Evolutionary conservation across 2,888 invertebrate species (phyloP), one percentile per base, ranked within the genome.

Genomic region (Epinotia demarniana): DNA sequence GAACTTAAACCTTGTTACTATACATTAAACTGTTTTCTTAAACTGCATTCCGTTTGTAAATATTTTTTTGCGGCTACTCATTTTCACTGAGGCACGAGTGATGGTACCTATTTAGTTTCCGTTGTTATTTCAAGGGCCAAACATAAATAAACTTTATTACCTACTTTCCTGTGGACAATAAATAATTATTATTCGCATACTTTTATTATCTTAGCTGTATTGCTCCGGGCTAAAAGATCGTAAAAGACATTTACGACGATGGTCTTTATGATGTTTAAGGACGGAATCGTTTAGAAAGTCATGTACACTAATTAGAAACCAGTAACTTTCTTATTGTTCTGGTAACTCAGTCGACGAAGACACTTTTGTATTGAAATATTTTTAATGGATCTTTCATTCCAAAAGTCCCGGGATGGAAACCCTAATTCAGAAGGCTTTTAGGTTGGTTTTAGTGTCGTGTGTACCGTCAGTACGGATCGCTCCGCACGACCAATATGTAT

Each of bases 151-250:
- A 19, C 6, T 46, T 63, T 63, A 46, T 19, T 13, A 46, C 19
- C 19, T 12, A 27, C 63, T 13, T 46, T 18, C 19, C 19, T 63
- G 6, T 63, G 43, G 4, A 13, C 63, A 46, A 18, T 11, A 39
- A 11, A 62, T 12, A 6, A 39, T 63, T 46, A 19, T 23, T 60
- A 61, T 66, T 53, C 19, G 2, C n/a, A 49, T 49, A 49, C 49
- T 49, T 64, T 64, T 64, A 63, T 46, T 46, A 63, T 63, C 46
- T 27, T 64, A 27, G 49, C 23, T n/a, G 11, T 6, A 53, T 39
- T n/a, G 61, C 61, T 64, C 16, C 49, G 27, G 27, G 64, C 64
- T 23, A 64, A 27, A 64, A 64, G n/a, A 27, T 53, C 23, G 64
- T n/a, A 18, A 33, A 16, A 9, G 27, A 13, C 46, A 16, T 49